Percentiles rank a stretch among this genome's conserved stretches.
Conservation (phyloP, 2,888 invertebrate species). For the Drosophila nr. perissopoda region DNA sequence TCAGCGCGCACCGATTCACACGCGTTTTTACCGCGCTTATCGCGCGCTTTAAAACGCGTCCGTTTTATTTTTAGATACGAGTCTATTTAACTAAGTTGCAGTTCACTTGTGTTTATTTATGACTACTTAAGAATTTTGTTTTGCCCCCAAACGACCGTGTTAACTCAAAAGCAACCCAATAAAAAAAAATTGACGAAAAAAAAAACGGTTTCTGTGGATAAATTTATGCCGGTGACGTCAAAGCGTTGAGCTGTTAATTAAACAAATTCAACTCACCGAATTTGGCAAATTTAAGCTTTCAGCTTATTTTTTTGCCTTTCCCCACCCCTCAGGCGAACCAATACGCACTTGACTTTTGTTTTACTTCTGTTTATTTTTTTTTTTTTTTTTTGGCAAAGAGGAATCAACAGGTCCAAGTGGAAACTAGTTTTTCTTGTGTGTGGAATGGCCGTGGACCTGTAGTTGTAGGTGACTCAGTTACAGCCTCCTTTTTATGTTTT, state of each 20-base stretch:
- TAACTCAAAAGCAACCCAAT: constrained; percentile 46
- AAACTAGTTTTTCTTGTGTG: constrained; percentile 40
- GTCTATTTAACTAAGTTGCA: constrained; percentile 62
- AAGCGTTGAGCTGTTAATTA: constrained; percentile 66
- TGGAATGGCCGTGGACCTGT: constrained; percentile 41
- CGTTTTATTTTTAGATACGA: constrained; percentile 38
- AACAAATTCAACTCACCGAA: constrained; percentile 63
- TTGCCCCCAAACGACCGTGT: constrained; percentile 63
- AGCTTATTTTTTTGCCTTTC: constrained; percentile 8
- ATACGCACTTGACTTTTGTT: constrained; percentile 36
- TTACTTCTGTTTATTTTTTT: not conserved
- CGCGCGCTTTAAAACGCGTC: constrained; percentile 35
- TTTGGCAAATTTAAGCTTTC: constrained; percentile 50
- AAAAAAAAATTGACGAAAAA: constrained; percentile 21
- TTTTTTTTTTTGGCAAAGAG: constrained; percentile 7
- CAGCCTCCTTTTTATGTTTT: constrained; percentile 43
- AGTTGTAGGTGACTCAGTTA: constrained; percentile 63
- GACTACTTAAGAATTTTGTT: constrained; percentile 65
- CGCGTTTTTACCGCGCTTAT: constrained; percentile 42
- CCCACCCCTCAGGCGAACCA: not conserved
- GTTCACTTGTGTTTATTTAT: constrained; percentile 74
- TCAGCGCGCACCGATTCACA: constrained; percentile 24
- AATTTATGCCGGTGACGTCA: constrained; percentile 77
- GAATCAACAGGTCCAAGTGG: constrained; percentile 12
- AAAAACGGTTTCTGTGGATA: constrained; percentile 28